Evolutionary conservation across 2,888 invertebrate species (phyloP).

Genomic region (Syrphus vitripennis): DNA sequence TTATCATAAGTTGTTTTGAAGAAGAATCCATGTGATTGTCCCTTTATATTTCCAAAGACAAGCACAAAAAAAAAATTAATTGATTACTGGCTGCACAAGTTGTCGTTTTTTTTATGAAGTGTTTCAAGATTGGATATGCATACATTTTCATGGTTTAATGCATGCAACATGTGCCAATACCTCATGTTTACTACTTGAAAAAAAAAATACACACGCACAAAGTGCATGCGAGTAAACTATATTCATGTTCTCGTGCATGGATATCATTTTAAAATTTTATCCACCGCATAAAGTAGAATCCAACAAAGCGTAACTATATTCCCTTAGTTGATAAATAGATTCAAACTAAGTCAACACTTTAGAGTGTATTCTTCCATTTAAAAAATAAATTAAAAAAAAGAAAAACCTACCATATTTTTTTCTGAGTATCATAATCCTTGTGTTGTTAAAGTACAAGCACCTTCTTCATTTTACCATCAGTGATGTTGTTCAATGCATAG

Average conservation of each 20-base stretch:
- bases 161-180: conserved; percentile 60
- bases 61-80: background rate
- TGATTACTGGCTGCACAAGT: background rate
- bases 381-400: background rate
- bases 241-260: conserved; percentile 41
- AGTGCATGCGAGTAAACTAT: conserved; percentile 20
- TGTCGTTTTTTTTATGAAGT: background rate
- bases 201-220: conserved; percentile 15
- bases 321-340: conserved; percentile 13
- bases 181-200: conserved; percentile 39
- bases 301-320: conserved; percentile 43
- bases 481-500: conserved; percentile 40
- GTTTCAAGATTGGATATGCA: background rate
- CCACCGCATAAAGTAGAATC: conserved; percentile 27
- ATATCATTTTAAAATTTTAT: conserved; percentile 42
- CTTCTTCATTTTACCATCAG: conserved; percentile 49
- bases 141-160: conserved; percentile 41
- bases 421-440: conserved; percentile 63
- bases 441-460: conserved; percentile 52
- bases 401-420: conserved; percentile 18
- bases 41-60: background rate
- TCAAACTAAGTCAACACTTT: conserved; percentile 47
- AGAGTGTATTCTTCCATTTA: conserved; percentile 48
- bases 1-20: too few relatives aligned
- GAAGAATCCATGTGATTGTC: background rate